Conservation (phyloP, 2,888 invertebrate genomes). For the Caenorhabditis japonica region DNA sequence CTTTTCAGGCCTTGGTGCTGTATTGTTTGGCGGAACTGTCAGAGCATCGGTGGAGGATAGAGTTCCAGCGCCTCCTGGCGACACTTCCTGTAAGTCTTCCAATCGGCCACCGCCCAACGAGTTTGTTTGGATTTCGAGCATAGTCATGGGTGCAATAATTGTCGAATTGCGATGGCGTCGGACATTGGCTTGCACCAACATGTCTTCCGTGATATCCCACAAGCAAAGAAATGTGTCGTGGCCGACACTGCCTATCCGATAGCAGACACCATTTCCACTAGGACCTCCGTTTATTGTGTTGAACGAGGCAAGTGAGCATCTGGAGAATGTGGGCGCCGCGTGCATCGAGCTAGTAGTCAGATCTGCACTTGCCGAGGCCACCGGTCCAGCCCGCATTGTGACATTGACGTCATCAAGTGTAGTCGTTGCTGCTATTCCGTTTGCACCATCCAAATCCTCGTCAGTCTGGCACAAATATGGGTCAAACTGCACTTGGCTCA, state of each 20-base stretch:
- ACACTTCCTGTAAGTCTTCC: slow-evolving; percentile 76
- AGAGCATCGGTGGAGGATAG: slow-evolving; percentile 5
- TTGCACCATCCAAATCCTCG: slow-evolving; percentile 33
- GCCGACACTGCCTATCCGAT: slow-evolving; percentile 80
- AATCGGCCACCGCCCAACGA: slow-evolving; percentile 23
- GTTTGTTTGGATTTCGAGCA: slow-evolving; percentile 47
- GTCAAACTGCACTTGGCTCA: slow-evolving; percentile 86
- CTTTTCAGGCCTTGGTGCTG: slow-evolving; percentile 61
- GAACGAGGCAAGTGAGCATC: slow-evolving; percentile 57
- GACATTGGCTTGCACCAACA: slow-evolving; percentile 81
- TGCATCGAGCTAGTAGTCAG: slow-evolving; percentile 8
- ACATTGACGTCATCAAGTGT: slow-evolving; percentile 14
- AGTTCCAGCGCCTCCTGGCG: slow-evolving; percentile 76
- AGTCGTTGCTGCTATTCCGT: slow-evolving; percentile 9
- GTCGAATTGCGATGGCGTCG: slow-evolving; percentile 68
- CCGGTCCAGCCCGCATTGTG: neutral
- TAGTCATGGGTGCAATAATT: slow-evolving; percentile 54
- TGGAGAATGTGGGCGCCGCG: slow-evolving; percentile 48
- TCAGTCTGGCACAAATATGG: slow-evolving; percentile 85
- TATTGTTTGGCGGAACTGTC: neutral
- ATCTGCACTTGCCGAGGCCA: slow-evolving; percentile 25
- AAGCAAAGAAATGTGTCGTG: slow-evolving; percentile 97
- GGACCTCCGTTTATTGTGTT: slow-evolving; percentile 50
- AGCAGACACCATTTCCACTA: slow-evolving; percentile 55
- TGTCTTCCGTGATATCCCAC: slow-evolving; percentile 96